Base-by-base conservation (phyloP, 1,140 invertebrate species). In the Campoletis sonorensis region DNA sequence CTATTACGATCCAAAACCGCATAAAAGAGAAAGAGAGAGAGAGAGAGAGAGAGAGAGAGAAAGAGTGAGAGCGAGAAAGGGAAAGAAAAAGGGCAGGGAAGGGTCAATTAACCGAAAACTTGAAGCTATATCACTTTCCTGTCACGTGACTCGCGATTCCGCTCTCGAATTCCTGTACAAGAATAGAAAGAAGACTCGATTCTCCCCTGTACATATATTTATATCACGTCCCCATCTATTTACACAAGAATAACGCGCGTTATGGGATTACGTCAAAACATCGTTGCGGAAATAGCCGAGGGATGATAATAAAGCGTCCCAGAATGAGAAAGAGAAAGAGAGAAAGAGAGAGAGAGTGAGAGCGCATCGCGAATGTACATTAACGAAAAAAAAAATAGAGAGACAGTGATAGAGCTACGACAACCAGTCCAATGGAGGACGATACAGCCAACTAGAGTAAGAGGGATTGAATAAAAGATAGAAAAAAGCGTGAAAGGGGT, bases 221-320 rank as follows among this genome's bases (percentile, higher is more conserved):
- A 45, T 45, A 45, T 45, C 11, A 13, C 40, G 40, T 45, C 71
- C 85, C 84, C 80, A 84, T 83, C 82, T 89, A 87, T 89, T 89
- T 89, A 89, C 88, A 88, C 88, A 87, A 86, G 87, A 89, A 89
- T 89, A 89, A 89, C 86, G 85, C 83, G 88, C 85, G 84, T 89
- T 89, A 89, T 88, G 85, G 88, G 88, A 89, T 89, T 89, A 89
- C 84, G 88, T 89, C 88, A 89, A 89, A 89, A 89, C 87, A 89
- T 88, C 83, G 84, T 84, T 84, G 86, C 83, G 85, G 70, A 85
- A 83, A 76, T 79, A 27, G 51, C 54, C 16, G 54, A 77, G 75
- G 75, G 75, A 64, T 30, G 75, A 77, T 77, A 21, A 77, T 64
- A 61, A 64, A 79, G 79, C 72, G 79, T 45, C 30, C 37, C 67